These are phyloP conservation scores for Mythimna lalbum DNA, from an alignment of 2,888 invertebrate species.

Conservation along the genomic window DNA sequence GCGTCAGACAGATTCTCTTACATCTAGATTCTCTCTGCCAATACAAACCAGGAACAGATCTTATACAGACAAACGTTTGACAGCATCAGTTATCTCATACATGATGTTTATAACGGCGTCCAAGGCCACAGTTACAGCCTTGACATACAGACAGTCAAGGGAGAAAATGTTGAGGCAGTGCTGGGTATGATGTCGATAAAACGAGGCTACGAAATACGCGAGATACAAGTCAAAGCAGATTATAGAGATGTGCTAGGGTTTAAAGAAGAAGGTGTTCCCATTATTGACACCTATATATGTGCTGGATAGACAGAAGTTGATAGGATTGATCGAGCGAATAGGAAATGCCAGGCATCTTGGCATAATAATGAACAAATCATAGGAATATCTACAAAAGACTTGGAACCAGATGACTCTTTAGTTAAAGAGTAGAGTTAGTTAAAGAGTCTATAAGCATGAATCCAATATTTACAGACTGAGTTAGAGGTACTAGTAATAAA, in stretches of 20 bases:
- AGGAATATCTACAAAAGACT: background rate
- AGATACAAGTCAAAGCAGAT: background rate
- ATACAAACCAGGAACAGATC: conserved; percentile 19
- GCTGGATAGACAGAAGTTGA: background rate
- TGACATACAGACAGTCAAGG: conserved; percentile 63
- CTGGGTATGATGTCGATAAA: conserved; percentile 69
- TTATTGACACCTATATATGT: background rate
- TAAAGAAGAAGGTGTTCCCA: background rate
- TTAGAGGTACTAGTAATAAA: background rate
- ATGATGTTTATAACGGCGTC: conserved; percentile 62
- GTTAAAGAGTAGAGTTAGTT: background rate
- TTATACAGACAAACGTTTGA: conserved; percentile 12
- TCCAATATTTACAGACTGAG: background rate
- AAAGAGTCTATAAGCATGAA: background rate
- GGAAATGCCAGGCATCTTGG: background rate
- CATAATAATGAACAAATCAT: background rate
- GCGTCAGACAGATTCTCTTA: background rate
- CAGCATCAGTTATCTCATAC: conserved; percentile 52
- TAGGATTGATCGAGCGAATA: background rate
- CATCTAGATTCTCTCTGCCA: conserved; percentile 1
- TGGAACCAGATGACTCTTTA: background rate
- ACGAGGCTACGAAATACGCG: conserved; percentile 64
- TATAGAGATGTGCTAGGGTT: background rate
- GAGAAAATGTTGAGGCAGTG: conserved; percentile 69
- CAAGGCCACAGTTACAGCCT: conserved; percentile 73